Base-by-base conservation (phyloP, 2,797 vertebrate genomes). In the Luscinia luscinia region DNA sequence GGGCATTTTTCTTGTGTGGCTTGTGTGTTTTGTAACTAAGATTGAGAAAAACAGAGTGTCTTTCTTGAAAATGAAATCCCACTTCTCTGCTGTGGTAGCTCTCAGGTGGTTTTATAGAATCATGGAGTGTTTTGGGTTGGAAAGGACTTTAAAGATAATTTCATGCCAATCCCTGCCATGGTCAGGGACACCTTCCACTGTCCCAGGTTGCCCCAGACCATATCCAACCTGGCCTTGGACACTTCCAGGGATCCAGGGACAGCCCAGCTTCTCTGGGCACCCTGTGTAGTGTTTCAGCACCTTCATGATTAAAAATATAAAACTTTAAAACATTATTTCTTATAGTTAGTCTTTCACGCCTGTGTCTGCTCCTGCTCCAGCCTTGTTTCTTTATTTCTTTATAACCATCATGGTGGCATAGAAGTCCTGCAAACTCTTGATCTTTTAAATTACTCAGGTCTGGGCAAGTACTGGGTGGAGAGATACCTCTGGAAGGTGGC, bases 151-250 rank as follows among this genome's bases (percentile, higher is more conserved):
- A 5, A 19, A 68, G 14, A 4, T 2, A 6, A 34, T 30, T 32
- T 15, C 0, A 9, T 41, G 38, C 18, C 32, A 9, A 4, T 0
- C 4, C 4, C 9, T 41, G 24, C 40, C 4, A 0, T 5, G 9
- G 5, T 2, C 59, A 73, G 6, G 40, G 30, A 16, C 27, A 22
- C 5, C 36, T 62, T 43, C 38, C 8, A 8, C 9, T 2, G 3
- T 9, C 6, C 5, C 57, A 40, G 36, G 16, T 16, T 70, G 3
- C 36, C 59, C 62, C 59, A 38, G 86, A 17, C 27, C 22, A 8
- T 1, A 0, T 27, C 41, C 62, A 8, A 0, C 32, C 32, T 64
- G n/a, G 1, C 27, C 36, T 84, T 4, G 57, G 2, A 14, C 46
- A 5, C 3, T 34, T 9, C 23, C 41, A 68, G 49, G 9, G 14